Base-by-base conservation (phyloP, 2,113 vertebrate genomes). In the Cyanoliseus patagonus region DNA sequence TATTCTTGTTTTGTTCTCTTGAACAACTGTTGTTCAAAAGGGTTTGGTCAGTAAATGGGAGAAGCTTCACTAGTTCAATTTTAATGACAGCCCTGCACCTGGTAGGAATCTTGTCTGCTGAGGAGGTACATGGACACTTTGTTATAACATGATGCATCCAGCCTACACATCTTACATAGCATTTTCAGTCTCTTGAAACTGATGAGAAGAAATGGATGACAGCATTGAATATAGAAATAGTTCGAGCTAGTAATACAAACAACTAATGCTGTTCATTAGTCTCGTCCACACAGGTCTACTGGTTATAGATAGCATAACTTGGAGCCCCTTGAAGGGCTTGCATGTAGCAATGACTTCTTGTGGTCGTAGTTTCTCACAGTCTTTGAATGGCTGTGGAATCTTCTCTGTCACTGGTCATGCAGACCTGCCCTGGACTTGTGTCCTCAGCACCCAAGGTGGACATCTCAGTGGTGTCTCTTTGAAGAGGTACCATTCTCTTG, bases 1-100 rank as follows among this genome's bases (percentile, higher is more conserved):
- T 30, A 52, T 81, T 63, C 70, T 89, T 89, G 76, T 93, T 76
- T 70, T 88, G 67, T 55, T 90, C 88, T 92, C 73, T 92, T 92
- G 89, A 95, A 80, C 76, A 88, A 17, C 62, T 66, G 57, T 89
- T 96, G 53, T 87, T 92, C 35, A 55, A 0, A 35, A 51, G 46
- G 11, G 39, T 80, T 85, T 52, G 76, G 76, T 53, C 62, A 22
- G 17, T 22, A 81, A 83, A 53, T 27, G 49, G 41, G 42, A 95
- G 77, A 78, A 68, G 62, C 66, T 82, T 85, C 3, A 6, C 19
- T 93, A 80, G 57, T 73, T 69, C 53, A 35, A 17, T 31, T 91
- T 73, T 68, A 68, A 67, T 17, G 68, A 35, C 35, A n/a, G 5
- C 18, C 8, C 14, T 2, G 2, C 28, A 73, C 3, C 7, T 19